Conservation (phyloP, 2,113 vertebrate genomes). For the Dryoscopus gambensis region DNA sequence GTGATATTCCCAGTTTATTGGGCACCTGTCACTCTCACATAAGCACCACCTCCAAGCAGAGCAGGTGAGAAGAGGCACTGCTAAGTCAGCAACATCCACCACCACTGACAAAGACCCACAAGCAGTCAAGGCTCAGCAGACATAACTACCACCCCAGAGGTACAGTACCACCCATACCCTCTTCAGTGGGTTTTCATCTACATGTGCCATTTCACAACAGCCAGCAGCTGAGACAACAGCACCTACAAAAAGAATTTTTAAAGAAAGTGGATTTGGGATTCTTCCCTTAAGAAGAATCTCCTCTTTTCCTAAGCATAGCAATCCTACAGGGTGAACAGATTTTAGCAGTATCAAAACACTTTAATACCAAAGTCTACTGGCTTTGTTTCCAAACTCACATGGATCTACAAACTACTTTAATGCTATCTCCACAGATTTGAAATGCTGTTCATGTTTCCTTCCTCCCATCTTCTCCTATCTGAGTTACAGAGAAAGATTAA, state of each 20-base stretch:
- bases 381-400: background rate
- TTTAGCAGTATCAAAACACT: background rate
- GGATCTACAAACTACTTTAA: background rate
- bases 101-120: background rate
- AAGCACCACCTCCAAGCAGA: accelerated
- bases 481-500: background rate
- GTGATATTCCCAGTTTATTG: background rate
- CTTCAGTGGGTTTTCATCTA: background rate
- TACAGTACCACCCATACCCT: background rate
- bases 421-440: background rate
- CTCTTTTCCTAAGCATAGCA: background rate
- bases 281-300: background rate
- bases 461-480: background rate
- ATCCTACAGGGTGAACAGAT: background rate
- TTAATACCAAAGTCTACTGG: background rate
- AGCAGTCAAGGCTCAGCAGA: background rate
- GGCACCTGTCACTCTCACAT: background rate
- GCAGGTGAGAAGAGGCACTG: background rate
- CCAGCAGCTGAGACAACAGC: background rate
- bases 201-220: background rate
- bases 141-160: background rate
- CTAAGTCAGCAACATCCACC: background rate
- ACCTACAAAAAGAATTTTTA: background rate
- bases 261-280: background rate
- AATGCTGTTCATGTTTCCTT: background rate